Evolutionary conservation across 2,113 vertebrate species (phyloP), one percentile per base, ranked within the genome.

Genomic region (Serilophus lunatus): DNA sequence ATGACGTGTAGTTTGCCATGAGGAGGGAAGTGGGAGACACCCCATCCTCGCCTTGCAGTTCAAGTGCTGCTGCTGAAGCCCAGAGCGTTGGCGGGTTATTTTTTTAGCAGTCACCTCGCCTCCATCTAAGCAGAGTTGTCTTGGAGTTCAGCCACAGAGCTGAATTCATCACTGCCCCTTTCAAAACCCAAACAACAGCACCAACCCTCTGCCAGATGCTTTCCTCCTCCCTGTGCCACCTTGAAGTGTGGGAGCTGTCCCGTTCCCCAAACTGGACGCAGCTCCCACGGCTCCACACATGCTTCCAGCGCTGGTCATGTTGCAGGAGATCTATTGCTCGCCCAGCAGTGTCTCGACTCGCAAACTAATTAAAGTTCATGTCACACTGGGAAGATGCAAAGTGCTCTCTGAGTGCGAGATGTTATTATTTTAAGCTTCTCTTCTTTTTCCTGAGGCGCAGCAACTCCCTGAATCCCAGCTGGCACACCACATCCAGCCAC

Each of bases 401-500:
- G 75, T 25, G 80, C 81, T 92, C 70, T 94, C 86, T 5, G 40
- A 91, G 92, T 65, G 80, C 49, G 86, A 54, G 72, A 71, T 93
- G 88, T 95, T 94, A 88, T 97, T 96, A 95, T 95, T 95, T 95
- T 82, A 93, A 95, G 91, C 94, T 92, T 64, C 77, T 53, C 65
- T 64, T 83, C 88, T 95, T 75, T 96, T 94, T 95, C 94, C 94
- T 92, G 94, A 95, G 92, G 96, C 77, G 0, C 77, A 93, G 89
- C 78, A 94, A 71, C 74, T 97, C 92, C 86, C 92, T 3, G 3
- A 84, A 91, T 93, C 94, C 95, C 96, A 95, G 88, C 91, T 95
- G 96, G 94, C 95, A 89, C 72, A 89, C 91, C 90, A 94, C 91
- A 94, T 70, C 96, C 92, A 84, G 95, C 86, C 95, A 95, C 92